Evolutionary conservation across 2,113 vertebrate species (phyloP), one percentile per base, ranked within the genome.

Genomic region (Sinocyclocheilus maitianheensis): DNA sequence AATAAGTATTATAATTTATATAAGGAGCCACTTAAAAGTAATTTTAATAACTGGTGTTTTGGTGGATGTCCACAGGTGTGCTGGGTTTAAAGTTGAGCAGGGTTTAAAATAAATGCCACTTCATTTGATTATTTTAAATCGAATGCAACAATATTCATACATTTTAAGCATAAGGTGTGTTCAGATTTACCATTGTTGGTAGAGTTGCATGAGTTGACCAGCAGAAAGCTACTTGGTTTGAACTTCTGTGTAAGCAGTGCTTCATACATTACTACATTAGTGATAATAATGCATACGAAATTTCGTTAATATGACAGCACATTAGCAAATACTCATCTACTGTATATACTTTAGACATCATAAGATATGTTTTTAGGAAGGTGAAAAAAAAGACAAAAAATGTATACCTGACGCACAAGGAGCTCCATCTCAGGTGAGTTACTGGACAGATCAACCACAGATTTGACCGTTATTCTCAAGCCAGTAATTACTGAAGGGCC

Each of bases 381-480:
- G 3, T 7, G n/a, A 12, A 48, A 48, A 12, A 67, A 30, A 30
- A 24, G 14, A 11, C 7, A 22, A 72, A 43, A 3, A 72, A 72
- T 74, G 5, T 13, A 34, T 76, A 74, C 83, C 79, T 51, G 14
- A 5, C 16, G 62, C 24, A 12, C 1, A 76, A 91, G 55, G 18
- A 87, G 3, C 12, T 43, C 30, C 62, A 0, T 26, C 2, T 88
- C 1, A 16, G 84, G 71, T 0, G 18, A 85, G 40, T 48, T 26
- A 74, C 88, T 91, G 1, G 60, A 26, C 62, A 93, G 53, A 84
- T 87, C 74, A 0, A 0, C 2, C 5, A 0, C 0, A 10, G 92
- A 91, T 34, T 3, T 6, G 63, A 91, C 46, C 8, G 16, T 26
- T 8, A 76, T n/a, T 34, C 76, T 85, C 30, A 79, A 22, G 6